Base-by-base conservation (phyloP, 2,888 invertebrate species). In the Incurvaria masculella region DNA sequence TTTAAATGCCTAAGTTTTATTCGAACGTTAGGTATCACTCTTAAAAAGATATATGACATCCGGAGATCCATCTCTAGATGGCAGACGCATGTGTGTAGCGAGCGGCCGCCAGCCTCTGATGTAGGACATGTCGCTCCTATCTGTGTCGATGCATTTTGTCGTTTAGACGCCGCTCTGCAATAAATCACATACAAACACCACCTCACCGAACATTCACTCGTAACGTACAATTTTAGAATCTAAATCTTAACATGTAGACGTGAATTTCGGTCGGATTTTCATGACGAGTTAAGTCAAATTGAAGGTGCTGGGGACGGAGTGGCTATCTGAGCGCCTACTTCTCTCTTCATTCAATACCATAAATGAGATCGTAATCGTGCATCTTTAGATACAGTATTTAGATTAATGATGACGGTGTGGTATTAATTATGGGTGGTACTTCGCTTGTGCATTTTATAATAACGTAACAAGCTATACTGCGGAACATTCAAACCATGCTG, bases 361-460 rank as follows among this genome's bases (percentile, higher is more conserved):
- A 79, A 78, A 78, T 76, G 74, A 79, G 79, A 79, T 79, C 73
- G 74, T 78, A 78, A 79, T 79, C 79, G 69, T 62, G 62, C 70
- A 66, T 73, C 75, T 75, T 75, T 78, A 75, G 76, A 78, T 78
- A 78, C 75, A 76, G 76, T 76, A 78, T 72, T n/a, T 76, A 76
- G 76, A 78, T 78, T 78, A 76, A 78, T 78, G 76, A 75, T 73
- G 75, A 69, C 8, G 33, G 76, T 72, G 73, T 76, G 76, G 76
- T 78, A 78, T 78, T 76, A 78, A 78, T 78, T 76, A 78, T 75
- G 76, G 73, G n/a, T n/a, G n/a, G n/a, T n/a, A n/a, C n/a, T n/a
- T n/a, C n/a, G n/a, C 73, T 75, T 67, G 69, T 76, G 74, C 73
- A 75, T 75, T 78, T 78, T 74, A 78, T 71, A 75, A 74, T 74